These are phyloP conservation scores for Lordiphosa andalusiaca DNA, from an alignment of 2,888 invertebrate genomes.

Conservation along the genomic window DNA sequence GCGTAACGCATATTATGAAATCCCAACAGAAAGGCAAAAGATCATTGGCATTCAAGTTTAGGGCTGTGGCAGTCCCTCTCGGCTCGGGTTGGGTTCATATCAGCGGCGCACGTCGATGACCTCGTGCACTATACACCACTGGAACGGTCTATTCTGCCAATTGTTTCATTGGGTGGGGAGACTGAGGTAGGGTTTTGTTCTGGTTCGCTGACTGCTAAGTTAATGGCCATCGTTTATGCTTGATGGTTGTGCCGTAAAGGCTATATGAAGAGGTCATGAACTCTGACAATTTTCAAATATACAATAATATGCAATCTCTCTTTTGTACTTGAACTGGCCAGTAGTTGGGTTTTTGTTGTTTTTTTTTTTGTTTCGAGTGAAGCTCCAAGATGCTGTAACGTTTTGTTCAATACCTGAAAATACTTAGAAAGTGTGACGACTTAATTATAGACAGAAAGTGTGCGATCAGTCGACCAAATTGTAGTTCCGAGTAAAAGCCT, in stretches of 20 bases:
- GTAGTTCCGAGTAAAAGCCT: conserved; percentile 6
- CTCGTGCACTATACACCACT: conserved; percentile 44
- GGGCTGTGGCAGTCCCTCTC: conserved; percentile 22
- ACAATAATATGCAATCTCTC: conserved; percentile 4
- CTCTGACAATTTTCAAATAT: conserved; percentile 45
- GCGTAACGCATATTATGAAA: conserved; percentile 40
- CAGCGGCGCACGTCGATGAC: conserved; percentile 56
- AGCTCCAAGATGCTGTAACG: conserved; percentile 4
- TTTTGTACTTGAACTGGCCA: conserved; percentile 2
- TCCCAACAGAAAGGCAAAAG: conserved; percentile 26
- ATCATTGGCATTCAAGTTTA: conserved; percentile 18
- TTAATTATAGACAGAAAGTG: conserved; percentile 17
- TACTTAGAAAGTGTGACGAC: conserved; percentile 13
- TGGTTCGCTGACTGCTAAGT: conserved; percentile 57
- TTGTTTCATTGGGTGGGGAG: conserved; percentile 1
- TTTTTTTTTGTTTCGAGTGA: conserved; percentile 3
- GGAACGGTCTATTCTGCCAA: conserved; percentile 20
- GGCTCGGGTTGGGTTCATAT: conserved; percentile 31
- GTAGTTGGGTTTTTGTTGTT: no score
- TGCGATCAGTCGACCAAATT: conserved; percentile 7
- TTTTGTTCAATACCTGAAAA: conserved; percentile 7
- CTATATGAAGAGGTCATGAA: conserved; percentile 62
- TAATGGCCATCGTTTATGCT: conserved; percentile 62
- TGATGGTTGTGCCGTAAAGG: conserved; percentile 38
- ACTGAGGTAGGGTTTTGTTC: conserved; percentile 36